Evolutionary conservation across 2,113 vertebrate genomes (phyloP), one percentile per base, ranked within the genome.

Genomic region (Tonatia bakeri): DNA sequence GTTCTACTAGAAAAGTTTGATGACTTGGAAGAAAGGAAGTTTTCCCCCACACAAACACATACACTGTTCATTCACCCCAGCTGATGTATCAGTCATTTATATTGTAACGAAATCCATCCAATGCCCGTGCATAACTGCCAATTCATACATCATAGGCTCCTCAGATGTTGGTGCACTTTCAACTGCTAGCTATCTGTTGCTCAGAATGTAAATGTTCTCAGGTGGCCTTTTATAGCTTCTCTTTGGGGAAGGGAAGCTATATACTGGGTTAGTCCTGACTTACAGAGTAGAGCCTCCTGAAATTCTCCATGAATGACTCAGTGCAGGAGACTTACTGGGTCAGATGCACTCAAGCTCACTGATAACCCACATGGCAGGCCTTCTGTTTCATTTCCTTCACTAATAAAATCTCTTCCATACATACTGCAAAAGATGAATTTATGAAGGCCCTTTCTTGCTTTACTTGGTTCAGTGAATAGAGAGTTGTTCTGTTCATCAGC

Each of bases 51-150:
- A 31, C 31, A 89, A 16, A 85, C 26, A 69, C 12, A 52, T 16
- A 26, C 36, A 50, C 11, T 36, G 28, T 7, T 40, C 31, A 22
- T 36, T 91, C 45, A 70, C 43, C 8, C 43, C 54, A 81, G 12
- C 15, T 9, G 64, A 38, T 69, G 64, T 56, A 24, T n/a, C 76
- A 85, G 28, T 69, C 13, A 59, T 16, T 40, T 77, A 75, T 38
- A 82, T 77, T 95, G 61, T 81, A 87, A 96, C 26, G 61, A 79
- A 93, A 84, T 50, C 17, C 88, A 19, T n/a, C 38, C n/a, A 54
- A 52, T 33, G 19, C 64, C 82, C 69, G 11, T 11, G 3, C 38
- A 50, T 70, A 33, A 50, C 15, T 22, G 61, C 43, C n/a, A 45
- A n/a, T 31, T 64, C 31, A 87, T 50, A 38, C 5, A 7, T 12